Evolutionary conservation across 2,797 vertebrate genomes (phyloP).

Genomic region (Crocidura indochinensis): DNA sequence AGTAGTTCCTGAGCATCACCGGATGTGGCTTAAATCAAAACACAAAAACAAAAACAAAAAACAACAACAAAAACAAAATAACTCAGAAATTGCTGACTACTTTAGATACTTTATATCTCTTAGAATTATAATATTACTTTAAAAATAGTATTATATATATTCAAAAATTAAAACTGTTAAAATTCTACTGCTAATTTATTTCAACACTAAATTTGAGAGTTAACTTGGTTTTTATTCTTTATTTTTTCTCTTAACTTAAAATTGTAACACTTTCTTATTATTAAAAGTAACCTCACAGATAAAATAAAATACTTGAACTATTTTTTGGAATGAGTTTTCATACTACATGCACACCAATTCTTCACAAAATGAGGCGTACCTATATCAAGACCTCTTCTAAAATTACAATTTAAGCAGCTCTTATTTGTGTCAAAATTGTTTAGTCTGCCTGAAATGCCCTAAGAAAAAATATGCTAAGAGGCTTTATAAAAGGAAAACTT

Average conservation of each 20-base stretch:
- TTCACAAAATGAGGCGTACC: conserved; percentile 65
- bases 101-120: neutral
- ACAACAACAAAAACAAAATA: no score
- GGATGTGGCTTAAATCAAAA: no score
- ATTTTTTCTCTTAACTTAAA: conserved; percentile 71
- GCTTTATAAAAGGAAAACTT: conserved; percentile 78
- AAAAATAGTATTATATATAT: conserved; percentile 2
- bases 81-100: no score
- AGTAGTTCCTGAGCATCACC: no score
- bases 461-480: conserved; percentile 75
- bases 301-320: conserved; percentile 77
- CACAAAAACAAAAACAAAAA: no score
- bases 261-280: conserved; percentile 78
- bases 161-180: conserved; percentile 44
- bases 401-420: conserved; percentile 70
- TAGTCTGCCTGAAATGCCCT: conserved; percentile 74
- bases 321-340: conserved; percentile 72
- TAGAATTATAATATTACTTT: neutral
- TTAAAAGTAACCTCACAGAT: conserved; percentile 74
- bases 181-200: conserved; percentile 9
- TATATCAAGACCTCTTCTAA: conserved; percentile 77
- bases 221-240: conserved; percentile 39
- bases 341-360: conserved; percentile 71
- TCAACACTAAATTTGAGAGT: conserved; percentile 23
- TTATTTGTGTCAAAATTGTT: conserved; percentile 81